A percentile compares a stretch with the other conserved stretches of the same genome.
Conservation (phyloP, 1,140 invertebrate genomes). For the Leptinotarsa lineolata region DNA sequence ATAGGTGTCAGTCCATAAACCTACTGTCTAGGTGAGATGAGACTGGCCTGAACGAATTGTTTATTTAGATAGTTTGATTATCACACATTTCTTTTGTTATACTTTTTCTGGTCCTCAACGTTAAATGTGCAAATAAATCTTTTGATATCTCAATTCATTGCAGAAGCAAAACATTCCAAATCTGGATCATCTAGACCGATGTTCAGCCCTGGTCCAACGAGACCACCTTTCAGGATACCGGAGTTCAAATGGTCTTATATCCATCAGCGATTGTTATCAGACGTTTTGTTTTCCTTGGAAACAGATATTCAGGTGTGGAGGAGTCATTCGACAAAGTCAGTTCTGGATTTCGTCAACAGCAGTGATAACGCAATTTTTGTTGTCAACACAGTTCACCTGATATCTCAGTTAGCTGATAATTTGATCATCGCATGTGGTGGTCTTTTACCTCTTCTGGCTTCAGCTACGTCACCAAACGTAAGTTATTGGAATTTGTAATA, state of each 20-base stretch:
- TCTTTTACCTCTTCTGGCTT: conserved; percentile 92
- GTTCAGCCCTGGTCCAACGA: conserved; percentile 93
- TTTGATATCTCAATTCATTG: not conserved
- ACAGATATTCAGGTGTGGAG: conserved; percentile 91
- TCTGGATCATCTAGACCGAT: conserved; percentile 67
- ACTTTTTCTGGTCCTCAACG: too few species aligned
- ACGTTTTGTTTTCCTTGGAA: conserved; percentile 96
- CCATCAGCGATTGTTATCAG: conserved; percentile 94
- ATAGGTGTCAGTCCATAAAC: too few species aligned
- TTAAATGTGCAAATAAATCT: too few species aligned
- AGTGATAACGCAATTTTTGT: conserved; percentile 98
- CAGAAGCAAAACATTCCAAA: conserved; percentile 36
- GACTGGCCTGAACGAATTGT: too few species aligned
- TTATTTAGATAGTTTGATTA: too few species aligned
- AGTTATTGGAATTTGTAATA: conserved; percentile 54
- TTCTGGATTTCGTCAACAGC: conserved; percentile 97
- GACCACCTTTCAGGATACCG: conserved; percentile 97
- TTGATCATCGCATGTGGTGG: conserved; percentile 99
- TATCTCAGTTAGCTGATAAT: conserved; percentile 98
- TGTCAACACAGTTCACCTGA: conserved; percentile 98
- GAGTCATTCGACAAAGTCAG: conserved; percentile 94
- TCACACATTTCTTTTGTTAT: conserved; percentile 20
- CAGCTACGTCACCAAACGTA: conserved; percentile 98
- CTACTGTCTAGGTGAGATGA: too few species aligned
- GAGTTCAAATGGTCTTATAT: conserved; percentile 99